Percentiles rank a stretch among this genome's conserved stretches.
Evolutionary conservation across 1,140 invertebrate genomes (phyloP).

Genomic region (Parapsyche elsis): DNA sequence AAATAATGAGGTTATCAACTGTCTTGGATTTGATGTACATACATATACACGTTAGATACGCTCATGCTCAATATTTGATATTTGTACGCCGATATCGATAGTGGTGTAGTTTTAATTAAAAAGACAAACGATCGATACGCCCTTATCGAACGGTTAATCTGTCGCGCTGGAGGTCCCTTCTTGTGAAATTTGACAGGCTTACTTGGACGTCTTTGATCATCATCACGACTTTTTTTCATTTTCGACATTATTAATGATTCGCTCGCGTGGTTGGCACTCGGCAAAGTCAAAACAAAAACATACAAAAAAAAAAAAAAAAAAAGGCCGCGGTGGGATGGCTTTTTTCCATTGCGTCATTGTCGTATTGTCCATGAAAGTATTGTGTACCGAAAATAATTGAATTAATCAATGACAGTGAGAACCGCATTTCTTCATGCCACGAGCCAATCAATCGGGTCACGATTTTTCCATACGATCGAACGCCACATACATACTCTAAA

Average conservation of each 20-base stretch:
- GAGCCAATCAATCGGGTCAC: slow-evolving; percentile 35
- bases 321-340: neutral
- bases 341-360: slow-evolving; percentile 35
- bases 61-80: too few species aligned
- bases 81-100: too few species aligned
- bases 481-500: neutral
- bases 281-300: neutral
- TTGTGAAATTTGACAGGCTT: neutral
- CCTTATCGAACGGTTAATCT: neutral
- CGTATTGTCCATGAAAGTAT: slow-evolving; percentile 36
- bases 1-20: too few species aligned
- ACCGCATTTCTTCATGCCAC: slow-evolving; percentile 38
- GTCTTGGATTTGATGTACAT: too few species aligned
- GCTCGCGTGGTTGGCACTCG: slow-evolving; percentile 13
- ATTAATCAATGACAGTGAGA: slow-evolving; percentile 38
- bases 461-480: slow-evolving; percentile 35
- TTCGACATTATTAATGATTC: slow-evolving; percentile 34
- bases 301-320: too few species aligned
- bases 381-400: slow-evolving; percentile 35
- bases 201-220: slow-evolving; percentile 1
- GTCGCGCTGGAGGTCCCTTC: neutral
- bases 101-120: too few species aligned
- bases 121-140: too few species aligned
- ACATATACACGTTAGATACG: too few species aligned
- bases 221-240: slow-evolving; percentile 24